phyloP scores from a whole-genome alignment of 2,888 invertebrate species.

The Melanargia galathea region DNA sequence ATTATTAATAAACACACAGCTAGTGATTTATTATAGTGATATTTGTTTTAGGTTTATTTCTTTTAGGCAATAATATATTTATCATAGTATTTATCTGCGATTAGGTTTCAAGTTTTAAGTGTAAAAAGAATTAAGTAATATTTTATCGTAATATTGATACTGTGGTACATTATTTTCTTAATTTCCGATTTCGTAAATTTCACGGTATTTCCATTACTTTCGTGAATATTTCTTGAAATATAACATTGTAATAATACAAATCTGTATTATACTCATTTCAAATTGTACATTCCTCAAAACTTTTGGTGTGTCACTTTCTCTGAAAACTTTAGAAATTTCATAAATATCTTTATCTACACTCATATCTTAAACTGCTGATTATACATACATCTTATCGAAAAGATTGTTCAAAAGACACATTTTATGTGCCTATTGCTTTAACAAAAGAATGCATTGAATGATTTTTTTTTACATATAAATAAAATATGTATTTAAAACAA shows the following conservation, averaged over 20 bases:
- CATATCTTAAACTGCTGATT: too few relatives aligned
- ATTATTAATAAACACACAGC: conserved; percentile 30
- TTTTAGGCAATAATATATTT: conserved; percentile 19
- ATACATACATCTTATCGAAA: too few relatives aligned
- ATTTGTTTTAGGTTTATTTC: conserved; percentile 30
- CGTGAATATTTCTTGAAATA: too few relatives aligned
- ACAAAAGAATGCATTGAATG: too few relatives aligned
- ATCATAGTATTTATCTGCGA: conserved; percentile 16
- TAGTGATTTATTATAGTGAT: conserved; percentile 39
- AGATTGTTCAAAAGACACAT: too few relatives aligned
- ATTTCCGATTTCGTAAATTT: background rate
- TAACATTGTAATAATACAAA: conserved; percentile 3
- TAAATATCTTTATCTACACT: too few relatives aligned
- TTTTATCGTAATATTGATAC: background rate
- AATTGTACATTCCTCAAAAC: conserved; percentile 28
- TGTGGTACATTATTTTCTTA: background rate
- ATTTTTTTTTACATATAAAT: too few relatives aligned
- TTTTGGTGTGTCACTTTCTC: background rate
- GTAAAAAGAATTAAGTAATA: background rate
- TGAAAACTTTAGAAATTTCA: too few relatives aligned
- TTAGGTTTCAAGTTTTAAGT: background rate
- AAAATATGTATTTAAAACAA: too few relatives aligned
- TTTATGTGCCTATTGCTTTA: too few relatives aligned
- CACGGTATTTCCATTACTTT: background rate
- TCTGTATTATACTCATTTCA: too few relatives aligned